Conservation (phyloP, 2,797 vertebrate species). For the Holocentrus rufus region DNA sequence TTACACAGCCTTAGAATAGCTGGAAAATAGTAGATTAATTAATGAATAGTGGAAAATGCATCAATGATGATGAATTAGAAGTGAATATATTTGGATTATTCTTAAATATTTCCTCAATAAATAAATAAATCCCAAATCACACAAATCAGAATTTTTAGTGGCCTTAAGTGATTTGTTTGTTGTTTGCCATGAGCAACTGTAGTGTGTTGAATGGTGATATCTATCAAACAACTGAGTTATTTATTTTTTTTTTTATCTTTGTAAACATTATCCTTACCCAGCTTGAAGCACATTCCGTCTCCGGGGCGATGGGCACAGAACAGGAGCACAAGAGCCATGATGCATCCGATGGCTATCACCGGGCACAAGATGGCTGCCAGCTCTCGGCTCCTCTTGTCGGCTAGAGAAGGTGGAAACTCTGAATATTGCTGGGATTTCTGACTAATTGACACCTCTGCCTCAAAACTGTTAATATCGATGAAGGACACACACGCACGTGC, state of each 20-base stretch:
- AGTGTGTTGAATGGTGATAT: conserved; percentile 5
- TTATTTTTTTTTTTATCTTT: too few relatives aligned
- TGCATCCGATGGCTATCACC: conserved; percentile 29
- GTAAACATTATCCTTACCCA: conserved; percentile 55
- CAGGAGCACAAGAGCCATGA: conserved; percentile 44
- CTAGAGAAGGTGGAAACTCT: neutral
- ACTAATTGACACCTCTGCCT: neutral
- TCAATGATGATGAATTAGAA: conserved; percentile 19
- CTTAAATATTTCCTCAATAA: neutral
- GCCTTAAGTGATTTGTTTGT: conserved; percentile 14
- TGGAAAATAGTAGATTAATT: conserved; percentile 56
- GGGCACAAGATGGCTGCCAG: conserved; percentile 56
- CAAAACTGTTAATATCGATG: neutral
- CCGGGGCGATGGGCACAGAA: conserved; percentile 22
- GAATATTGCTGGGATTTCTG: neutral
- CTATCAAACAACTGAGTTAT: neutral
- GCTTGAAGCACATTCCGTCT: conserved; percentile 65
- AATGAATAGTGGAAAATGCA: conserved; percentile 27
- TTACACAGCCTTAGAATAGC: conserved; percentile 61
- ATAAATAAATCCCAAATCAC: conserved; percentile 15
- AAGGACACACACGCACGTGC: neutral
- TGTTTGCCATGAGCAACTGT: conserved; percentile 20
- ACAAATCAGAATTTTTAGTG: neutral
- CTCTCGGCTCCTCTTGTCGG: conserved; percentile 12
- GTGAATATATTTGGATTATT: conserved; percentile 1